Conservation (phyloP, 2,113 vertebrate genomes). For the Tichodroma muraria region DNA sequence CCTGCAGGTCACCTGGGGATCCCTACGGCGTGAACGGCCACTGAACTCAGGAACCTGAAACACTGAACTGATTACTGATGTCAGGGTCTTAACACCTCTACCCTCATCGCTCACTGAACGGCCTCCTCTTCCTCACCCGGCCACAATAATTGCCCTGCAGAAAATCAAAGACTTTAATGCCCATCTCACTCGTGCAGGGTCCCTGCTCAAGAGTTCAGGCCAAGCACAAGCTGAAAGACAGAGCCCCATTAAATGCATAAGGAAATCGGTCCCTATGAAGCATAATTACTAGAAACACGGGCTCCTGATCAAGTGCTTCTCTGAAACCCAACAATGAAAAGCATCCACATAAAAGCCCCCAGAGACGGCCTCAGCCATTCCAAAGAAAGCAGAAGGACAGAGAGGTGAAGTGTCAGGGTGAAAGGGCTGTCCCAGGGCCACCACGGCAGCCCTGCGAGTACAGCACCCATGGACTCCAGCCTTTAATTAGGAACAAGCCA, state of each 20-base stretch:
- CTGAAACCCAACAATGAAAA: background rate
- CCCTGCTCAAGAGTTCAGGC: background rate
- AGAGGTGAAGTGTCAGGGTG: background rate
- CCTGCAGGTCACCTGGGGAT: background rate
- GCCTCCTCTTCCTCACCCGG: constrained; percentile 26
- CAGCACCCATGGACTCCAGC: background rate
- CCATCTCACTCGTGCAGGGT: background rate
- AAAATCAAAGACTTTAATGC: constrained; percentile 11
- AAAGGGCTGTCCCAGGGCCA: background rate
- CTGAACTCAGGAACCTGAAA: background rate
- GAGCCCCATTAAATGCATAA: constrained; percentile 21
- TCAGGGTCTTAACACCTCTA: background rate
- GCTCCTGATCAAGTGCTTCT: background rate
- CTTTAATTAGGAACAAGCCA: background rate
- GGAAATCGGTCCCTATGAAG: background rate
- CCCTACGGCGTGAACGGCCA: background rate
- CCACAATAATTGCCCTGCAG: constrained; percentile 14
- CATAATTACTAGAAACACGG: background rate
- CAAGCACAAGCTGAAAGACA: background rate
- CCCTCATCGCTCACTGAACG: background rate
- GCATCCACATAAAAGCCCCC: background rate
- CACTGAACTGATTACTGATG: background rate
- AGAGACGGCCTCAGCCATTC: background rate
- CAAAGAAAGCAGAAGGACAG: background rate
- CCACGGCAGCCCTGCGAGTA: fast-evolving